Evolutionary conservation across 92 coral and sea anemone species (phyloP), one percentile per base, ranked within the genome.

Genomic region (Plumapathes pennacea): DNA sequence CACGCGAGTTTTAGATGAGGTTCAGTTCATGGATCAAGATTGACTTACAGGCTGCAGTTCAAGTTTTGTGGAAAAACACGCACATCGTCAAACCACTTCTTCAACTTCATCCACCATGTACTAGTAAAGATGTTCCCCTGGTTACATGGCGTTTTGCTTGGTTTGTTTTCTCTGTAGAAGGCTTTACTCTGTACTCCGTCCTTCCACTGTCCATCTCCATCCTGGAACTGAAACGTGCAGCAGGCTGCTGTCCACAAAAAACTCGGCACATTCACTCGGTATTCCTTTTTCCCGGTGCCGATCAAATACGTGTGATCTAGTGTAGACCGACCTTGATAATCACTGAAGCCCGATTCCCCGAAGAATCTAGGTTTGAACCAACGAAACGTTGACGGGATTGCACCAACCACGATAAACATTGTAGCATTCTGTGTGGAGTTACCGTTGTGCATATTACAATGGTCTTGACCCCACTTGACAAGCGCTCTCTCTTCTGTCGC

Each of bases 341-440:
- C 25, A 62, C 72, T 73, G 30, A 62, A 62, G 10, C 72, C 65
- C 43, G 64, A 18, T 11, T 28, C 41, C 21, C 80, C 72, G 25
- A 73, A 31, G 38, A 47, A 73, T 45, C 80, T 62, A 8, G 23
- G 57, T 17, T 46, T n/a, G 22, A 44, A 32, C 38, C 23, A 1
- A 18, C 41, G 42, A 36, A 49, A 62, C 4, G 80, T 53, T 43
- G 82, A 75, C 2, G 82, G 82, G 45, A 75, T 60, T 12, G 25
- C 24, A 10, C 82, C 82, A 25, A 75, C 82, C 10, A 75, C 38
- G 30, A 75, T 51, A 13, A 43, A 67, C 43, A 75, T 30, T 12
- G 46, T 51, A 42, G 50, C 67, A n/a, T 43, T 39, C 11, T 1
- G 31, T 32, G 66, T 1, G 13, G 20, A 5, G 25, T 23, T 34